Conservation (phyloP, 2,888 invertebrate genomes). For the Hylaea fasciaria region DNA sequence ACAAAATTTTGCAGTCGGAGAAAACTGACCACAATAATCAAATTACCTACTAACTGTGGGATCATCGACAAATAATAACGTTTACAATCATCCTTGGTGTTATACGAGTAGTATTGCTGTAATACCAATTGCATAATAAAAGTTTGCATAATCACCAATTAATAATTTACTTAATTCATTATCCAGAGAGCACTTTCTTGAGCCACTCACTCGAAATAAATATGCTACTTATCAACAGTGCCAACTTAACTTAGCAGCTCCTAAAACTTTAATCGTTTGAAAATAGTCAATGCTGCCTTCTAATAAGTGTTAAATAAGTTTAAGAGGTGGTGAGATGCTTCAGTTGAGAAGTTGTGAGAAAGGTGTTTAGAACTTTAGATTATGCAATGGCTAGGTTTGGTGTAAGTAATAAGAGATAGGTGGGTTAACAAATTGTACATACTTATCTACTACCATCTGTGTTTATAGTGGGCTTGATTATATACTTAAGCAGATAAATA, state of each 20-base stretch:
- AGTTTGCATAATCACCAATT: conserved; percentile 1
- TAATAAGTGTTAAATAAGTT: conserved; percentile 8
- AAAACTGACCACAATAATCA: no score
- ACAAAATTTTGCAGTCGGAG: no score
- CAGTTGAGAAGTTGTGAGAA: conserved; percentile 29
- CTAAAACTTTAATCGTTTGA: conserved; percentile 1
- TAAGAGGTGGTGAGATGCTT: conserved; percentile 8
- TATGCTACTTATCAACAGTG: conserved; percentile 9
- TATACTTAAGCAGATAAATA: no score
- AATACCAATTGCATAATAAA: neutral
- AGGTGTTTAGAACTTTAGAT: conserved; percentile 24
- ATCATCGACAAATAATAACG: no score
- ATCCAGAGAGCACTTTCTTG: conserved; percentile 19
- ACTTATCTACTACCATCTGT: no score
- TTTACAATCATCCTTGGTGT: no score
- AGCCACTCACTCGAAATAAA: conserved; percentile 14
- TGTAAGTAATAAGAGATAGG: conserved; percentile 36
- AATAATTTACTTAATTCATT: conserved; percentile 15
- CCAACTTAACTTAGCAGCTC: conserved; percentile 2
- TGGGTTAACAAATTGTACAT: neutral
- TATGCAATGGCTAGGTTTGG: conserved; percentile 35
- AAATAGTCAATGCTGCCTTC: conserved; percentile 11
- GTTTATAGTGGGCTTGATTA: no score
- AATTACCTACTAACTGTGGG: no score
- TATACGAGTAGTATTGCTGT: neutral